Evolutionary conservation across 1,140 invertebrate species (phyloP).

Genomic region (Lepidurus arcticus): DNA sequence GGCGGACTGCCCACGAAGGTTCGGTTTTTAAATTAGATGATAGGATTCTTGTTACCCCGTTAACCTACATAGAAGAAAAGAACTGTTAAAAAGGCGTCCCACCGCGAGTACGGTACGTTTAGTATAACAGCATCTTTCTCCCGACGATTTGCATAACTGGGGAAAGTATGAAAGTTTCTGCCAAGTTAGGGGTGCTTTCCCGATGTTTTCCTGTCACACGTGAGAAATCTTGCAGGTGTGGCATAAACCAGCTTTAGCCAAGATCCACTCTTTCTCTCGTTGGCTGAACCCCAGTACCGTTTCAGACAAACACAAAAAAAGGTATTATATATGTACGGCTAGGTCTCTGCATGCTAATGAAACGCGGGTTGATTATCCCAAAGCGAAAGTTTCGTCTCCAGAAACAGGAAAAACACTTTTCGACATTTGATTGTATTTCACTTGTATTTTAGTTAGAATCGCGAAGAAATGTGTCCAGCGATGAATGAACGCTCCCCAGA

Average conservation of each 20-base stretch:
- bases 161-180: conserved; percentile 4
- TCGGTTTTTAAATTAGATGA: background rate
- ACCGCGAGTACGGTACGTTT: background rate
- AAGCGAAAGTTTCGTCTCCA: background rate
- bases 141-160: background rate
- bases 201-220: background rate
- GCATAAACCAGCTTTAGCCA: background rate
- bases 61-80: background rate
- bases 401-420: background rate
- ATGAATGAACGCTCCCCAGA: no score
- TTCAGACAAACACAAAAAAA: background rate
- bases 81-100: background rate
- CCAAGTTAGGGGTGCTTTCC: background rate
- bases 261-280: background rate
- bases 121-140: background rate
- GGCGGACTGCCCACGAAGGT: background rate
- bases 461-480: background rate
- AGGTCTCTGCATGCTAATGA: background rate
- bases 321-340: background rate
- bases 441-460: background rate
- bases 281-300: background rate
- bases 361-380: background rate
- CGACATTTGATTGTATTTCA: background rate
- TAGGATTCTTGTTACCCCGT: background rate
- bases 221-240: background rate